Evolutionary conservation across 2,113 vertebrate species (phyloP).

Genomic region (Elephantulus edwardii): DNA sequence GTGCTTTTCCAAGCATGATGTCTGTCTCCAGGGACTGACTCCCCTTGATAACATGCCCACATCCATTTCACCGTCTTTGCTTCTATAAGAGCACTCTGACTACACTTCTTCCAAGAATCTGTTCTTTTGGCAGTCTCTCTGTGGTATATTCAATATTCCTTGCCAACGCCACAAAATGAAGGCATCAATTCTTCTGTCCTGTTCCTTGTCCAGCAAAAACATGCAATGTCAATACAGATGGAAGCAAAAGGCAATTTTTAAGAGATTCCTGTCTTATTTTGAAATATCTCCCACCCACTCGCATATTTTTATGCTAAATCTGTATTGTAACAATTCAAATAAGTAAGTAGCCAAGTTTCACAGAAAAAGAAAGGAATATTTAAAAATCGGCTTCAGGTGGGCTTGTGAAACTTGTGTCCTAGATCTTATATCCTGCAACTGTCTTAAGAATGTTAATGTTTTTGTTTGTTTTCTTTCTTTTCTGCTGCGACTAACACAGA

Average conservation of each 20-base stretch:
- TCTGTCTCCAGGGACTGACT: too few relatives aligned
- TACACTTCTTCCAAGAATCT: too few relatives aligned
- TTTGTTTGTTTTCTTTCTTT: neutral
- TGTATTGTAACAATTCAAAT: neutral
- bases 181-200: too few relatives aligned
- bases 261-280: neutral
- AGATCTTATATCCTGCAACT: neutral
- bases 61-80: too few relatives aligned
- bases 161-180: too few relatives aligned
- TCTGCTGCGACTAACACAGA: neutral
- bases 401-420: neutral
- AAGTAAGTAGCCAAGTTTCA: neutral
- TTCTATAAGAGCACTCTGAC: too few relatives aligned
- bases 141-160: too few relatives aligned
- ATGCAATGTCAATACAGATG: too few relatives aligned
- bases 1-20: too few relatives aligned
- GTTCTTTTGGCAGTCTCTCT: too few relatives aligned
- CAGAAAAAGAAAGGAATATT: neutral
- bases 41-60: too few relatives aligned
- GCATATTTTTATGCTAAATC: neutral
- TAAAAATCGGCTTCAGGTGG: neutral
- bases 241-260: neutral
- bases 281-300: neutral
- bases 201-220: too few relatives aligned
- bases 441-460: neutral